Evolutionary conservation across 2,888 invertebrate genomes (phyloP).

Genomic region (Leptodirus hochenwartii): DNA sequence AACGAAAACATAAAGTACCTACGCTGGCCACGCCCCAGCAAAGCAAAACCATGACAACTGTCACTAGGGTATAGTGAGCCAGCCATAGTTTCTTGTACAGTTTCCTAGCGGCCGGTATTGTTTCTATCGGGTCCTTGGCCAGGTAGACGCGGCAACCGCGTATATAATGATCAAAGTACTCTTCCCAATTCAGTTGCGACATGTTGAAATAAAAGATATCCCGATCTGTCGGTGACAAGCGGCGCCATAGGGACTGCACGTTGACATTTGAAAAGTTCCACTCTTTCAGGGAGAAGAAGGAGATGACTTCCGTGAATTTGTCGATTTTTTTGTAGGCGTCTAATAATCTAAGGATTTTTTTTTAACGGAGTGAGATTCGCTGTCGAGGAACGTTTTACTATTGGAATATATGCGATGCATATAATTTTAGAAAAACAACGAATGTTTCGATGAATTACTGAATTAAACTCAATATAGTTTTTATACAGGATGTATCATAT

Average conservation of each 20-base stretch:
- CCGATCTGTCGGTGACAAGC: slow-evolving; percentile 37
- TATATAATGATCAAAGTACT: slow-evolving; percentile 47
- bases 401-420: neutral
- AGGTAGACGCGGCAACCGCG: slow-evolving; percentile 59
- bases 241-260: slow-evolving; percentile 36
- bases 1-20: neutral
- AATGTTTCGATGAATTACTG: too few species aligned
- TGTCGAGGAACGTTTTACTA: neutral
- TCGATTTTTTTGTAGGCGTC: slow-evolving; percentile 58
- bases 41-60: slow-evolving; percentile 6
- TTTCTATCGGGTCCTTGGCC: slow-evolving; percentile 60
- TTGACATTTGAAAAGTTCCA: slow-evolving; percentile 56
- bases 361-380: neutral
- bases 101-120: slow-evolving; percentile 48
- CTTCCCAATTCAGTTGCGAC: slow-evolving; percentile 53
- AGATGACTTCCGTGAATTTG: slow-evolving; percentile 49
- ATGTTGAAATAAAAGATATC: slow-evolving; percentile 42
- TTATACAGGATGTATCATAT: too few species aligned
- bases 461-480: too few species aligned
- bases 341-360: slow-evolving; percentile 52
- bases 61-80: slow-evolving; percentile 20
- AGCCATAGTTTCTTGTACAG: slow-evolving; percentile 24
- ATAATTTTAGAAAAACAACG: neutral
- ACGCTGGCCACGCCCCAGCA: slow-evolving; percentile 4
- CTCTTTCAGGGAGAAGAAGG: slow-evolving; percentile 61